A percentile compares a stretch with the other conserved stretches of the same genome.
Evolutionary conservation across 2,797 vertebrate genomes (phyloP).

Genomic region (Cyclopterus lumpus): DNA sequence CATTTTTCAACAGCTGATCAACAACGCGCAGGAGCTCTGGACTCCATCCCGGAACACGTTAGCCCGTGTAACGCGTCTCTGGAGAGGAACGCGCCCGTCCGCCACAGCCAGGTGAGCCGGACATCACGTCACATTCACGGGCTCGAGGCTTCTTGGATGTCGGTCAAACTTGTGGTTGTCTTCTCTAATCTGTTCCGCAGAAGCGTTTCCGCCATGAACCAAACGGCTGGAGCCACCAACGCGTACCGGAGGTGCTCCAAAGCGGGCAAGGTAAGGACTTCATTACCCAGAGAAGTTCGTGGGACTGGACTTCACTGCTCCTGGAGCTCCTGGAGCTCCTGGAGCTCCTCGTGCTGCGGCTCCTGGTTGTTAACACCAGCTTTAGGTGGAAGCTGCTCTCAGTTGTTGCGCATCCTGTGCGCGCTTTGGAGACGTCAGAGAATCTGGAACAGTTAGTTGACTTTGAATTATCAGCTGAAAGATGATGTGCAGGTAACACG

Average conservation of each 20-base stretch:
- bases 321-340: too few species aligned
- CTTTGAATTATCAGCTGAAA: too few species aligned
- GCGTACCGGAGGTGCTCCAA: conserved; percentile 92
- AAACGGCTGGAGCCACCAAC: conserved; percentile 93
- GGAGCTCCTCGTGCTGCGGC: too few species aligned
- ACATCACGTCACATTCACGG: neutral
- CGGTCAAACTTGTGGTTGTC: conserved; percentile 37
- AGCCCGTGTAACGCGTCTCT: neutral
- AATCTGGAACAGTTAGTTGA: too few species aligned
- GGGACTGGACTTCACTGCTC: neutral
- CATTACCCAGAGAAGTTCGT: conserved; percentile 11
- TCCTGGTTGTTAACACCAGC: too few species aligned
- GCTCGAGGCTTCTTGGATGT: rapidly evolving
- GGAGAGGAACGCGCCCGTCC: neutral
- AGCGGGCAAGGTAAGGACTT: conserved; percentile 88
- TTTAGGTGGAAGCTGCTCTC: too few species aligned
- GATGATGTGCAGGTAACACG: too few species aligned
- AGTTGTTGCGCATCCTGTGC: too few species aligned
- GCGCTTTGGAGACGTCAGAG: too few species aligned
- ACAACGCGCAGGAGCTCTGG: too few species aligned
- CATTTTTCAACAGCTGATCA: neutral
- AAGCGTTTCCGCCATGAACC: conserved; percentile 88
- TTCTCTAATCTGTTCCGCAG: conserved; percentile 34
- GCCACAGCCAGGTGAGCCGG: conserved; percentile 42
- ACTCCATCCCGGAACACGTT: conserved; percentile 26